A percentile compares a stretch with the other conserved stretches of the same genome.
Conservation (phyloP, 2,888 invertebrate species). For the Pseudococcus jackbeardsleyi region DNA sequence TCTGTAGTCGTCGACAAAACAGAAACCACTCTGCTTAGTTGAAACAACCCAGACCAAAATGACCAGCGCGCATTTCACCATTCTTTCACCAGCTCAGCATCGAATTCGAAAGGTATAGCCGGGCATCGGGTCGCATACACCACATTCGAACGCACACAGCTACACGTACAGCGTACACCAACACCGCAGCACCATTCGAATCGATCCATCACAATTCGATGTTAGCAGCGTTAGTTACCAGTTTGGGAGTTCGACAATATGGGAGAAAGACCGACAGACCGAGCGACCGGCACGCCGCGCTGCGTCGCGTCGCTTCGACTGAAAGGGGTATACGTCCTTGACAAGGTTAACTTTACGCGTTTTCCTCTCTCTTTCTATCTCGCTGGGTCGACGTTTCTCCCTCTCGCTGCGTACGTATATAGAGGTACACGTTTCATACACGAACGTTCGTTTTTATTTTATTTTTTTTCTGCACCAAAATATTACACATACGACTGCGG, state of each 20-base stretch:
- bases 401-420: not conserved
- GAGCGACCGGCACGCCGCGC: not conserved
- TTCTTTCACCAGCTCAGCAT: not conserved
- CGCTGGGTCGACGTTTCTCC: not conserved
- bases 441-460: not conserved
- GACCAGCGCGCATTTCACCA: not conserved
- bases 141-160: not conserved
- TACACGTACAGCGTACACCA: not conserved
- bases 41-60: no score
- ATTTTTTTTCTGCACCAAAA: no score
- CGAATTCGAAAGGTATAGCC: not conserved
- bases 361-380: not conserved
- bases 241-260: not conserved
- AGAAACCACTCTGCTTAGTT: not conserved
- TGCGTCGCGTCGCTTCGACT: not conserved
- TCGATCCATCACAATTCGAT: slow-evolving; percentile 16
- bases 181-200: not conserved
- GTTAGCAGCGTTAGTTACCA: slow-evolving; percentile 4
- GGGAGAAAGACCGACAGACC: slow-evolving; percentile 15
- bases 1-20: not conserved
- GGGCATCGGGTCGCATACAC: not conserved
- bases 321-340: slow-evolving; percentile 45
- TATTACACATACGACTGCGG: not conserved
- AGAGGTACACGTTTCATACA: not conserved
- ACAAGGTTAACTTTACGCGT: slow-evolving; percentile 45